A percentile compares a stretch with the other conserved stretches of the same genome.
phyloP scores from a whole-genome alignment of 2,113 vertebrate genomes.

The Cochlearius cochlearius region DNA sequence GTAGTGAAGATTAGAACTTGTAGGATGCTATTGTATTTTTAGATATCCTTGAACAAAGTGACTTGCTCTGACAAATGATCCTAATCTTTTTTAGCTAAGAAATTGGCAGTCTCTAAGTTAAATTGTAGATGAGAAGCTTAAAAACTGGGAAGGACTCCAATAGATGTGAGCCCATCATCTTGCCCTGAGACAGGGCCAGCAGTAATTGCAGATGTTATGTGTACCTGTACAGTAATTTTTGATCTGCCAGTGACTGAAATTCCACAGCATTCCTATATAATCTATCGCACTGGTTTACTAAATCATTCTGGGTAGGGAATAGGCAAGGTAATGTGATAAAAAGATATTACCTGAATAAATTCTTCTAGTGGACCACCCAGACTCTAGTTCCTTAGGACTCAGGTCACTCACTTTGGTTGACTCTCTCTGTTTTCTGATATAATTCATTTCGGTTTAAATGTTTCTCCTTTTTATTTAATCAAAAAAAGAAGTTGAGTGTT shows the following conservation, averaged over 20 bases:
- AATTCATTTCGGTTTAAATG: neutral
- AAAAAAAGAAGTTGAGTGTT: neutral
- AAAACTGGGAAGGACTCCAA: neutral
- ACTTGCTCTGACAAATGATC: neutral
- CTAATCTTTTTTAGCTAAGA: neutral
- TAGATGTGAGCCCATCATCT: neutral
- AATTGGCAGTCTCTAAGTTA: neutral
- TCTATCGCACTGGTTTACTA: neutral
- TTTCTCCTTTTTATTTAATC: neutral
- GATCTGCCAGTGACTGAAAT: neutral
- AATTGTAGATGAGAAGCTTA: neutral
- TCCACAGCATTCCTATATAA: neutral
- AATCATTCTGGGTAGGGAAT: neutral
- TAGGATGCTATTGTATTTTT: neutral
- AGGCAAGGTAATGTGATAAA: neutral
- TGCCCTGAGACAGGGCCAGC: neutral
- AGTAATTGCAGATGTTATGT: neutral
- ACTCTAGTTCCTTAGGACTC: neutral
- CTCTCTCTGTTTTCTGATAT: neutral
- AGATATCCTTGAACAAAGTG: neutral
- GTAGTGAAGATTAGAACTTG: neutral
- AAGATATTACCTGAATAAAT: neutral
- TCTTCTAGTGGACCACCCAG: neutral
- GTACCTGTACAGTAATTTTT: neutral
- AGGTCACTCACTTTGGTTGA: neutral